phyloP scores from a whole-genome alignment of 2,797 vertebrate genomes.

The Carduelis carduelis region DNA sequence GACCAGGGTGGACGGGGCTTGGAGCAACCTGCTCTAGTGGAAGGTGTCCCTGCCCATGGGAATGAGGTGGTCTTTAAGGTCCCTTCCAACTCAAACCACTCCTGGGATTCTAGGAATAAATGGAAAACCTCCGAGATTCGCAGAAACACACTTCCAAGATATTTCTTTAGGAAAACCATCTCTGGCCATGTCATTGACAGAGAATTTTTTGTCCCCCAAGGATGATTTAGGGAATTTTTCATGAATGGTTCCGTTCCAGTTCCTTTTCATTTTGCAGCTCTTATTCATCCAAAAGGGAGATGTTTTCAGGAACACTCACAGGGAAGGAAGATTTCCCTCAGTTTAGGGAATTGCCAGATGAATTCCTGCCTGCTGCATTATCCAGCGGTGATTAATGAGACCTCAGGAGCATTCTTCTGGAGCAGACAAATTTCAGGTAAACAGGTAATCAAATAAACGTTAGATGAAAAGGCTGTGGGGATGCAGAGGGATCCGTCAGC shows the following conservation, averaged over 20 bases:
- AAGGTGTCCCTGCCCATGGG: neutral
- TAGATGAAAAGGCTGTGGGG: neutral
- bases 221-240: neutral
- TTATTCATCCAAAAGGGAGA: neutral
- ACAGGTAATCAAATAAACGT: neutral
- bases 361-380: neutral
- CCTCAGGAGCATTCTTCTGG: neutral
- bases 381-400: neutral
- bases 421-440: neutral
- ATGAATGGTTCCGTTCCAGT: accelerated
- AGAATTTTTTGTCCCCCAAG: neutral
- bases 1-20: neutral
- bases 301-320: neutral
- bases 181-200: neutral
- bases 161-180: neutral
- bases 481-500: neutral
- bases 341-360: neutral
- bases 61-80: neutral
- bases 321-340: neutral
- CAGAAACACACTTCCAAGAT: neutral
- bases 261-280: neutral
- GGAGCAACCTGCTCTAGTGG: neutral
- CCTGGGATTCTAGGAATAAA: neutral
- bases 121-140: neutral
- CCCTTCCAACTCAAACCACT: neutral